phyloP scores from a whole-genome alignment of 2,797 vertebrate species.

The Enteromius argenteus region DNA sequence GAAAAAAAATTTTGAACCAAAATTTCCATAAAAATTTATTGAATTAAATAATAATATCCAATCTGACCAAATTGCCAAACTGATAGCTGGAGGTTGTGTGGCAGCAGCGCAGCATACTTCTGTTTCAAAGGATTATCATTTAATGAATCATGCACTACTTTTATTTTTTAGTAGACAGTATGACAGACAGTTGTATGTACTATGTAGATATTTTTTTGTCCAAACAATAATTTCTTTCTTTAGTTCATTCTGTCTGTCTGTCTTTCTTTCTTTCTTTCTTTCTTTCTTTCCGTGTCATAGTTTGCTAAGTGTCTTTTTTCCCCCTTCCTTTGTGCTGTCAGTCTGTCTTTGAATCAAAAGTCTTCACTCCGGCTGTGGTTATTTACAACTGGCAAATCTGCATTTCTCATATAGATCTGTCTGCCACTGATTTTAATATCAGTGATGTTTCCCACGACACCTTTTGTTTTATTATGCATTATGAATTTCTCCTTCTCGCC shows the following conservation, averaged over 20 bases:
- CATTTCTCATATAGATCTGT: slow-evolving; percentile 90
- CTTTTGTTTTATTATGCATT: slow-evolving; percentile 90
- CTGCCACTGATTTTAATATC: slow-evolving; percentile 89
- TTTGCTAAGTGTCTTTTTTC: slow-evolving; percentile 66
- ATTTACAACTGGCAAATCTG: slow-evolving; percentile 89
- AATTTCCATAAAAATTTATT: not conserved
- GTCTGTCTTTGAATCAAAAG: slow-evolving; percentile 85
- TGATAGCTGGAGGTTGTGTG: slow-evolving; percentile 7
- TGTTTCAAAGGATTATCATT: not conserved
- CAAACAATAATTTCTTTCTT: not conserved
- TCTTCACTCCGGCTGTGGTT: slow-evolving; percentile 78
- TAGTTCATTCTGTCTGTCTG: not conserved
- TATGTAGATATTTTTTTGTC: not conserved
- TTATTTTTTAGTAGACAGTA: not conserved
- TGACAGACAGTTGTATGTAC: not conserved
- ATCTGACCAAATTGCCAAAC: not conserved
- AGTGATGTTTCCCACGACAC: slow-evolving; percentile 88
- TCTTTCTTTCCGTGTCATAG: slow-evolving; percentile 15
- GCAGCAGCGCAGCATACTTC: not conserved
- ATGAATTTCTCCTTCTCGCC: slow-evolving; percentile 86
- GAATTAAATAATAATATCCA: not conserved
- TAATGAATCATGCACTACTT: not conserved
- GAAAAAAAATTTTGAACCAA: too few relatives aligned
- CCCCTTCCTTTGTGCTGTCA: slow-evolving; percentile 83
- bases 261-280: not conserved